Evolutionary conservation across 2,888 invertebrate genomes (phyloP), one percentile per base, ranked within the genome.

Genomic region (Polydrusus tereticollis): DNA sequence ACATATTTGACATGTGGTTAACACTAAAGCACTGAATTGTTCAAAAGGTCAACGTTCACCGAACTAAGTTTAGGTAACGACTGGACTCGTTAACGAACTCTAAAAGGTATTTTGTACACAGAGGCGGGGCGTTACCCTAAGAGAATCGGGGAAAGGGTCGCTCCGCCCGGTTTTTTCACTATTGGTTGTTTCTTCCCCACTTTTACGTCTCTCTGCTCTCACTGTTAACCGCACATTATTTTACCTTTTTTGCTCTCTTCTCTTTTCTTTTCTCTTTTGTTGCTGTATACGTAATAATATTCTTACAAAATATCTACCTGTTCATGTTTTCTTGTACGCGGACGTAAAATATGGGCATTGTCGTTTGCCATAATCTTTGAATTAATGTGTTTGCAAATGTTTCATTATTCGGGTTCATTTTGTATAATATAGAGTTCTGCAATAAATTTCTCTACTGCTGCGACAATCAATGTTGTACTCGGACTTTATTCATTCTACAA

Each of bases 81-180:
- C 82, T 82, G 82, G 77, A 66, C 77, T 74, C 74, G 73, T 67
- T 73, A 76, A 74, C 66, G 73, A 65, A 77, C 68, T 72, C 76
- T 72, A 75, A 76, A 76, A 78, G 77, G 77, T 80, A 78, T 80
- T 79, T 77, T 77, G 71, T 77, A 73, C 70, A 62, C 52, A 50
- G 66, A 75, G 80, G 80, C 79, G 81, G 78, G 65, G 79, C 76
- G 74, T 74, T 20, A 47, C 72, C 29, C 68, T 77, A 81, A 80
- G 80, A 79, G 81, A 80, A 79, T 80, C 70, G 75, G 76, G 47
- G 63, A 63, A 69, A 20, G 72, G 57, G 60, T 74, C 58, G 76
- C 80, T 74, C 81, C 83, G 80, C 82, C 83, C 73, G 75, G 72
- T 77, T 82, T 82, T 83, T 84, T 83, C 81, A 77, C 82, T 74